Percentiles rank a stretch among this genome's conserved stretches.
Evolutionary conservation across 2,113 vertebrate genomes (phyloP).

Genomic region (Cyanistes caeruleus): DNA sequence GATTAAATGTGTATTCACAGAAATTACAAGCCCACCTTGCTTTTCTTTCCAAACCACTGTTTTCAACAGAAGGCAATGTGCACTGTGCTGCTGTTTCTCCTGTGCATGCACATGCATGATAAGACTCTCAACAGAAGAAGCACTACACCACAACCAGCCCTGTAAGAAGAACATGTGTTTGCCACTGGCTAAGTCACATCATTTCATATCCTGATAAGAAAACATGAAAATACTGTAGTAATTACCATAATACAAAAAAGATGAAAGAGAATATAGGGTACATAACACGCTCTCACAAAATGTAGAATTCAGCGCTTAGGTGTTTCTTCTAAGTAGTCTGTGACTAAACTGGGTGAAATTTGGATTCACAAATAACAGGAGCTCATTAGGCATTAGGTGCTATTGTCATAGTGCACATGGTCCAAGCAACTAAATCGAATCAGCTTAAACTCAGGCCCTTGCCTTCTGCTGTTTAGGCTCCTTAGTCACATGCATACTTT

Average conservation of each 20-base stretch:
- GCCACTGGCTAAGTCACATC: not conserved
- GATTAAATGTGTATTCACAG: not conserved
- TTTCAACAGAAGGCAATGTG: not conserved
- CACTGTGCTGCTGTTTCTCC: not conserved
- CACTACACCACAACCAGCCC: not conserved
- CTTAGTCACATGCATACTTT: not conserved
- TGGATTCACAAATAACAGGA: slow-evolving; percentile 8
- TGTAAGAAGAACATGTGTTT: not conserved
- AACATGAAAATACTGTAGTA: not conserved
- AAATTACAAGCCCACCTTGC: not conserved
- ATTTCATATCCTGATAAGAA: not conserved
- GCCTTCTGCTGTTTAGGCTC: not conserved
- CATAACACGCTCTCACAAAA: not conserved
- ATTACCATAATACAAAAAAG: not conserved
- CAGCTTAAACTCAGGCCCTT: not conserved
- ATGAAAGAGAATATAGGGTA: not conserved
- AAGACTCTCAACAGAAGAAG: not conserved
- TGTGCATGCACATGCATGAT: not conserved
- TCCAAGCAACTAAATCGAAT: not conserved
- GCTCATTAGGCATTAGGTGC: not conserved
- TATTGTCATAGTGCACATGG: not conserved
- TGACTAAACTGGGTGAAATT: not conserved
- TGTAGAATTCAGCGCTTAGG: not conserved
- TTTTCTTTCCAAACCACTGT: not conserved
- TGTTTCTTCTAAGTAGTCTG: not conserved